Base-by-base conservation (phyloP, 2,888 invertebrate genomes). In the Pyralis farinalis region DNA sequence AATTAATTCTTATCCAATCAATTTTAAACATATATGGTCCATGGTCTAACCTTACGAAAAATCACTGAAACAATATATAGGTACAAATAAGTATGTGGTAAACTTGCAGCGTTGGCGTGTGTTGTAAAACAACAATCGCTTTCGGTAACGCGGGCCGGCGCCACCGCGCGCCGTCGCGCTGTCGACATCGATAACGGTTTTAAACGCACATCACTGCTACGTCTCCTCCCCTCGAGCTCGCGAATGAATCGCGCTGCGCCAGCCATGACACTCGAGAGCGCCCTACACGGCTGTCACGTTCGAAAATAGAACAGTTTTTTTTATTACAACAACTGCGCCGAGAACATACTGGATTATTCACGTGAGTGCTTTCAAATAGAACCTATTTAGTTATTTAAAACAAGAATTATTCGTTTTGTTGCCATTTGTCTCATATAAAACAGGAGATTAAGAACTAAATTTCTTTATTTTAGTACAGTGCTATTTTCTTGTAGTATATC, bases 201-300 rank as follows among this genome's bases (percentile, higher is more conserved):
- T 35, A 25, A 37, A 30, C 39, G 41, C 37, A 47, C 58, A 50
- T 47, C 59, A 53, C 58, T 55, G 43, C 35, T 28, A 42, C 34
- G 37, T 40, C 42, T 44, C 29, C 48, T 42, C 53, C 49, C 55
- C 51, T 44, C 47, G 49, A 44, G 37, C 35, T 37, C 16, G 32
- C 7, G 39, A 33, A 40, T 40, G 52, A 47, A 35, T 51, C 42
- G 47, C 42, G 35, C 60, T 28, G 50, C 61, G 69, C 71, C 71
- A 67, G 69, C 71, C 71, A 67, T 68, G 68, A 61, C 71, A 68
- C 52, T 59, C 53, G 57, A 54, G 63, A 46, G 64, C 61, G 62
- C 63, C 61, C 59, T 58, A 51, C 57, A 52, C 57, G 61, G 46
- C 55, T 53, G 65, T 55, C 63, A 55, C 58, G 61, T 60, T 58